Evolutionary conservation across 1,140 invertebrate species (phyloP), one percentile per base, ranked within the genome.

Genomic region (Luehdorfia chinensis): DNA sequence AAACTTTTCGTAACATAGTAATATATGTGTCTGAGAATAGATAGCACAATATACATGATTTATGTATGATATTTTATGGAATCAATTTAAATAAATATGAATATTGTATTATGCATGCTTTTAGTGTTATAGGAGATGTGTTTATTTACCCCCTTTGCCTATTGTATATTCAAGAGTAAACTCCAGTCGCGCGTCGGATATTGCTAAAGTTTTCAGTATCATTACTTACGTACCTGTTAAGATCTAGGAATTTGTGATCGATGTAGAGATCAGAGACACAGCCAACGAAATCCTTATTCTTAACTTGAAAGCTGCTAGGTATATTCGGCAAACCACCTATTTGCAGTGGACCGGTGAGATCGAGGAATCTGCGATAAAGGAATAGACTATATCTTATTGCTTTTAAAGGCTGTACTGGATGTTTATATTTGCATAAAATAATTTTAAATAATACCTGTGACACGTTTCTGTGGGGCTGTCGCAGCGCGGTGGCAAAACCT

Each of bases 271-370:
- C 95, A 6, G 93, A 93, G 51, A 99, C 96, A 78, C 97, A 99
- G 0, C 97, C 97, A 0, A 94, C 88, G 69, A 94, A 99, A 66
- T 97, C 92, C 28, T 93, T 93, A 66, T 94, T 95, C 33, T 92
- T 88, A 1, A 97, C 90, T 69, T 95, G 95, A 63, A 96, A 97
- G 54, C 90, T 93, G 1, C 91, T 91, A 0, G 93, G 94, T 6
- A 96, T 92, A 3, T 93, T 88, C 0, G 97, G 97, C 2, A 99
- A 79, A 0, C 97, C 97, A 1, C 98, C 98, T 11, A 99, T 85
- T 78, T 98, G 97, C 4, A 99, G 76, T 0, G 98, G 97, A 1
- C 97, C 97, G 0, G 96, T 98, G 2, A 99, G 83, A 80, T 99
- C 98, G 12, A 99, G 78, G 69, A 98, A 97, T 31, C 97, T 88